Evolutionary conservation across 2,888 invertebrate species (phyloP), one percentile per base, ranked within the genome.

Genomic region (Trypoxylon attenuatum): DNA sequence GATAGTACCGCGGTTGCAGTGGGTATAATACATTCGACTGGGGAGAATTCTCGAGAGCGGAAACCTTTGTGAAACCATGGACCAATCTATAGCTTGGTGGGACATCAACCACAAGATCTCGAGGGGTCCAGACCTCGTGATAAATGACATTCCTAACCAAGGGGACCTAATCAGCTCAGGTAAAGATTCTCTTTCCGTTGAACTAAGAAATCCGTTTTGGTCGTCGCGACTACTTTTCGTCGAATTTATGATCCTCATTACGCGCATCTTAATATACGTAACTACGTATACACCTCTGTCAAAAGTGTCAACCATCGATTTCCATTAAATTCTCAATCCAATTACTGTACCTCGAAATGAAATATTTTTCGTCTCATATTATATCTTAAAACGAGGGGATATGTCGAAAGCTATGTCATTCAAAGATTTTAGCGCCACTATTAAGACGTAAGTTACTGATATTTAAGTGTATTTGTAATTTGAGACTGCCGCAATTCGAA

Each of bases 121-220:
- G n/a, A 27, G 29, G 50, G 33, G 22, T 42, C 52, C 33, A 4
- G 23, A 45, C 41, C 56, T 41, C 16, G 61, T 78, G 71, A 78
- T 73, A 78, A 78, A 78, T 75, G 68, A 58, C 78, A 75, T 78
- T 78, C 78, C 73, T 55, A 41, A 29, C 5, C 33, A 25, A 62
- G 55, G 53, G 52, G 53, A 50, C 67, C 76, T 76, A 76, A 78
- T 78, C 75, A 60, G 65, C 45, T 15, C 67, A 75, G 70, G 66
- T 70, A 70, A 66, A 66, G 51, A 39, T 38, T 29, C 41, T 22
- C 16, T 43, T 29, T 55, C 46, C 21, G 29, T 38, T 42, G 13
- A 42, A n/a, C 41, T 22, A 33, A 49, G 50, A 39, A 73, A 74
- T 68, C 67, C 63, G n/a, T 42, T 56, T 29, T 10, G 60, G 22